phyloP scores from a whole-genome alignment of 2,888 invertebrate species.

The Podotricha telesiphe region DNA sequence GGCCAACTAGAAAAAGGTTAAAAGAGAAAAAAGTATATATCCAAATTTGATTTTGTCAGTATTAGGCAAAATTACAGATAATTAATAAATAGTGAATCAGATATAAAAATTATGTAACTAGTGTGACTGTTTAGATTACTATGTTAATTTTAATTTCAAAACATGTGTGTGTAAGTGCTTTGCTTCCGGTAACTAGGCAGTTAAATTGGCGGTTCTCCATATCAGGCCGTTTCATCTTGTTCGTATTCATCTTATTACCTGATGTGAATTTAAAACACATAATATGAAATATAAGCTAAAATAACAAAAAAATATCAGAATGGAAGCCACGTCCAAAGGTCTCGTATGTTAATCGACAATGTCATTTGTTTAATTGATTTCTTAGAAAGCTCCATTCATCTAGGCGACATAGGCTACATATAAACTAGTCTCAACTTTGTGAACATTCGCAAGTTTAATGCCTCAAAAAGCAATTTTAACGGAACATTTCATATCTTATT shows the following conservation, averaged over 20 bases:
- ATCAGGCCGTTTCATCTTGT: conserved; percentile 53
- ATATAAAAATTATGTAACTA: background rate
- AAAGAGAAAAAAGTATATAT: too few species aligned
- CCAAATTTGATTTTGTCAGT: too few species aligned
- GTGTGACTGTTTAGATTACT: background rate
- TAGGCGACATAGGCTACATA: conserved; percentile 29
- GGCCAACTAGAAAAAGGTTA: too few species aligned
- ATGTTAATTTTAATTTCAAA: background rate
- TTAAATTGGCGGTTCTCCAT: conserved; percentile 47
- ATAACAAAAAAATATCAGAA: conserved; percentile 33
- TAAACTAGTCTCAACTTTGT: conserved; percentile 24
- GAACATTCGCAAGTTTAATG: conserved; percentile 27
- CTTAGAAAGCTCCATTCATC: conserved; percentile 46
- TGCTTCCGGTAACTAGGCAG: conserved; percentile 27
- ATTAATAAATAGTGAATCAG: background rate
- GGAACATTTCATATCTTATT: conserved; percentile 36
- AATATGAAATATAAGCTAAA: conserved; percentile 17
- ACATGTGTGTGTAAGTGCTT: conserved; percentile 1
- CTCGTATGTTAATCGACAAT: conserved; percentile 42
- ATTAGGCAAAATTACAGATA: too few species aligned
- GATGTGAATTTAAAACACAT: conserved; percentile 48
- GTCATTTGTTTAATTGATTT: conserved; percentile 45
- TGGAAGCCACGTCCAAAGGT: conserved; percentile 39
- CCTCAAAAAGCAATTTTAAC: conserved; percentile 49
- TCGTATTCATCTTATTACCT: conserved; percentile 50